These are phyloP conservation scores for Argya squamiceps DNA, from an alignment of 2,797 vertebrate species.

Conservation along the genomic window DNA sequence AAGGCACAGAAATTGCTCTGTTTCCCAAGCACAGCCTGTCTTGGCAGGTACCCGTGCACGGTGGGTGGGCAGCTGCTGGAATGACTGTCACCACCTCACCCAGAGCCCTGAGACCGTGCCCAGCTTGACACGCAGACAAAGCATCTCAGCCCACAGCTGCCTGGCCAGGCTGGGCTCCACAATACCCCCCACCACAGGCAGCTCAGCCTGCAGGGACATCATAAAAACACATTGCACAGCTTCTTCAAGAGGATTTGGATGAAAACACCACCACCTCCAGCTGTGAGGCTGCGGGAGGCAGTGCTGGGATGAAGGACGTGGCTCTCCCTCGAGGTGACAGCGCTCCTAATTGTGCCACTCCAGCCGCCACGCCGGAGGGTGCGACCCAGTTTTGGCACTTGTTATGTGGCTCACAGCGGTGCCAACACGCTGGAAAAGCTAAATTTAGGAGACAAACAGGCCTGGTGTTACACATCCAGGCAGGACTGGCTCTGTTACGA, in stretches of 20 bases:
- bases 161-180: background rate
- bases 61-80: background rate
- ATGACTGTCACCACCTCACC: background rate
- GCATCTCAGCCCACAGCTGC: background rate
- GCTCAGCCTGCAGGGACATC: background rate
- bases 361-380: background rate
- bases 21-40: background rate
- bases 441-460: conserved; percentile 44
- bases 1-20: background rate
- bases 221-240: background rate
- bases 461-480: background rate
- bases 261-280: background rate
- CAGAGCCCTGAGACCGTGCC: background rate
- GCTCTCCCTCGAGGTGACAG: conserved; percentile 8
- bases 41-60: background rate
- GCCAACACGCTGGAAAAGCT: background rate
- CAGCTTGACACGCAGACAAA: background rate
- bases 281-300: background rate
- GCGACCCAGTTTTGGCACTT: conserved; percentile 32
- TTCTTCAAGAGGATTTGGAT: background rate
- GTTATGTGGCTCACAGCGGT: background rate
- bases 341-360: background rate
- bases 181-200: background rate
- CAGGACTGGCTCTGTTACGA: background rate
- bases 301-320: background rate